phyloP scores from a whole-genome alignment of 64 coral and sea anemone genomes.

The Trachythela sp. region DNA sequence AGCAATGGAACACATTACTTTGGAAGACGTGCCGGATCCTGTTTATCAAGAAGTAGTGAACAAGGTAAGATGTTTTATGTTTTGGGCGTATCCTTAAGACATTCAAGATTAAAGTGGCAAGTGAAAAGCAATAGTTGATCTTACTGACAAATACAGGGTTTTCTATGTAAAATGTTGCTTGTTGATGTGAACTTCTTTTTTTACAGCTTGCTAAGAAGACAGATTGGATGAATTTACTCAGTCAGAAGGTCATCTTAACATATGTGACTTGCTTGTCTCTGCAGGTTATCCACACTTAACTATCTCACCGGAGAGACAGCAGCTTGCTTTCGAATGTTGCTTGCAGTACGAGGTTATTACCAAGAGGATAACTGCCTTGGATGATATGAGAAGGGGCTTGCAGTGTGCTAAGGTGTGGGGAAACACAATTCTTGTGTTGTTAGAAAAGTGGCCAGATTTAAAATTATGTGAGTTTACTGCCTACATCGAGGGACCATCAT shows the following conservation, averaged over 20 bases:
- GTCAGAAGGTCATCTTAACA: neutral
- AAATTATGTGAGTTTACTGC: neutral
- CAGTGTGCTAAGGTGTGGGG: neutral
- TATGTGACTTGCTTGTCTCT: neutral
- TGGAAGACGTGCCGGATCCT: slow-evolving; percentile 21
- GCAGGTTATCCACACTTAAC: neutral
- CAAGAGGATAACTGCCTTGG: slow-evolving; percentile 4
- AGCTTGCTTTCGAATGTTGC: slow-evolving; percentile 13
- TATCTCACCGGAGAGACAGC: neutral
- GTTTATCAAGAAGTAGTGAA: slow-evolving; percentile 12
- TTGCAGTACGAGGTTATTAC: slow-evolving; percentile 11
- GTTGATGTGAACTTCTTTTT: neutral
- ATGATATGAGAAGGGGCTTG: slow-evolving; percentile 4
- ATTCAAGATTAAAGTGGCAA: neutral
- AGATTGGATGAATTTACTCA: neutral
- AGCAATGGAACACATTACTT: slow-evolving; percentile 20
- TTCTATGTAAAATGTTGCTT: too few species aligned
- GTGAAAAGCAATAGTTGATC: neutral
- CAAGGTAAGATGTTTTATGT: slow-evolving; percentile 4
- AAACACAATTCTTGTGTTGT: neutral
- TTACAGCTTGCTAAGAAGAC: neutral
- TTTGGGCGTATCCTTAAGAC: neutral
- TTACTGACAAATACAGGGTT: too few species aligned
- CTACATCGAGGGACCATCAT: neutral
- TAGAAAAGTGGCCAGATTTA: neutral